A percentile compares a stretch with the other conserved stretches of the same genome.
These are phyloP conservation scores for Anguilla pacifica DNA, from an alignment of 2,797 vertebrate species.

Conservation along the genomic window DNA sequence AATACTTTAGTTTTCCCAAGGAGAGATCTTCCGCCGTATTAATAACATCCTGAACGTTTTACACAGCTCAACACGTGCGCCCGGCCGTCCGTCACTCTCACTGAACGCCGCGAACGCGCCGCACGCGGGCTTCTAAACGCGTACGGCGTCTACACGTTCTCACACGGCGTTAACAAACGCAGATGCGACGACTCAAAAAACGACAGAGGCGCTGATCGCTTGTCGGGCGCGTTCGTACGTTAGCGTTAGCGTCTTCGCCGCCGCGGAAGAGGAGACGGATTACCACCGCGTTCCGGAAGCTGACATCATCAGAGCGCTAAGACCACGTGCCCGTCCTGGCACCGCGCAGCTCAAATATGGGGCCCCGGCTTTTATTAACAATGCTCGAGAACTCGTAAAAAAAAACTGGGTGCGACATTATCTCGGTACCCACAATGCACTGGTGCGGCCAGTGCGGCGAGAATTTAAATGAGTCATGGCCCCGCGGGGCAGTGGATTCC, in stretches of 20 bases:
- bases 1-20: neutral
- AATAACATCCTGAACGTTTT: neutral
- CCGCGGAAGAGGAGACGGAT: neutral
- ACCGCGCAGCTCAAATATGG: neutral
- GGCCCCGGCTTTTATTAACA: neutral
- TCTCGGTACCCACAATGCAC: constrained; percentile 2
- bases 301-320: neutral
- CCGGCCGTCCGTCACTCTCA: neutral
- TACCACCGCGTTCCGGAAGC: neutral
- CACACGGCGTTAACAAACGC: neutral
- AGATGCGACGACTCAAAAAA: neutral
- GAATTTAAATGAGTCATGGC: neutral
- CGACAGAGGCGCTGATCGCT: neutral
- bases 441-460: neutral
- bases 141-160: neutral
- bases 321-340: neutral
- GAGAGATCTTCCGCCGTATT: neutral
- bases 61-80: neutral
- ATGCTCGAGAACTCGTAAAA: neutral
- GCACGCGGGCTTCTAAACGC: neutral
- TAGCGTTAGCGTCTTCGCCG: neutral
- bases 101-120: neutral
- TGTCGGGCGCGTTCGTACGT: neutral
- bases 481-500: neutral
- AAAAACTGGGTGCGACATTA: neutral